A percentile compares a stretch with the other conserved stretches of the same genome.
phyloP scores from a whole-genome alignment of 2,888 invertebrate species.

The Brachylomia viminalis region DNA sequence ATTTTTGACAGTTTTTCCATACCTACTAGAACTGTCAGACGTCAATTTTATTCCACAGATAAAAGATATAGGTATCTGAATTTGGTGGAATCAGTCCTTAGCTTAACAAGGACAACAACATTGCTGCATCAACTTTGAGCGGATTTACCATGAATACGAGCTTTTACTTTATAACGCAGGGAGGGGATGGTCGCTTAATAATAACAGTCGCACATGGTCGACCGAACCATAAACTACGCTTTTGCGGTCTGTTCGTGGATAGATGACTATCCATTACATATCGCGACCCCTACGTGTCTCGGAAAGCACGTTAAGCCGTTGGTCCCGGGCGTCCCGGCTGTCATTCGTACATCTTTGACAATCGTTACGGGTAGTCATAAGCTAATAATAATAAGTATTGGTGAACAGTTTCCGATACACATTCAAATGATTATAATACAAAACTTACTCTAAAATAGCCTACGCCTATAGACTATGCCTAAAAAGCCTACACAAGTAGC shows the following conservation, averaged over 20 bases:
- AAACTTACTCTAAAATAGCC: neutral
- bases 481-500: neutral
- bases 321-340: no score
- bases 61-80: no score
- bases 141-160: neutral
- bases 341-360: neutral
- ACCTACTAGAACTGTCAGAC: no score
- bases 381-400: neutral
- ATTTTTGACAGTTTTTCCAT: no score
- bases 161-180: neutral
- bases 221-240: neutral
- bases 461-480: neutral
- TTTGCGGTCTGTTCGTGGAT: no score
- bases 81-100: no score
- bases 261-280: neutral
- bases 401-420: constrained; percentile 3
- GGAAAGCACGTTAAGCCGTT: neutral
- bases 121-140: neutral
- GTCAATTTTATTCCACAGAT: no score
- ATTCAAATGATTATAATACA: neutral
- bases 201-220: neutral
- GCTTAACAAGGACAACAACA: no score
- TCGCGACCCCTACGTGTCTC: neutral
- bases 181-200: neutral
- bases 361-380: neutral